Evolutionary conservation across 2,888 invertebrate genomes (phyloP).

Genomic region (Venusia cambrica): DNA sequence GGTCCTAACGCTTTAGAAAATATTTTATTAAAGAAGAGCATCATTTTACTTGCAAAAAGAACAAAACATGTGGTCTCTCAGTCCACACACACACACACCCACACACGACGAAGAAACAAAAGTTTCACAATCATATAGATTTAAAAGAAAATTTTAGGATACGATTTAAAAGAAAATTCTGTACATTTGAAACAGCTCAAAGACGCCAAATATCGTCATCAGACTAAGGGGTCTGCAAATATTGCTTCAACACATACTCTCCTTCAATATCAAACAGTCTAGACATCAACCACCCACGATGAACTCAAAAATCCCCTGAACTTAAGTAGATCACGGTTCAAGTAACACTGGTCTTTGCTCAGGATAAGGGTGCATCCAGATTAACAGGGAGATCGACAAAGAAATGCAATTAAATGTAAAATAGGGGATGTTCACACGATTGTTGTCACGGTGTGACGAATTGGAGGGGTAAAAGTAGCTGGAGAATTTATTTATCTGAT

Average conservation of each 20-base stretch:
- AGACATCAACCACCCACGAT: slow-evolving; percentile 41
- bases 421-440: slow-evolving; percentile 74
- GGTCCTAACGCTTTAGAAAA: no score
- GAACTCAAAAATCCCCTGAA: slow-evolving; percentile 28
- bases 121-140: no score
- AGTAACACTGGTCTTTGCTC: slow-evolving; percentile 10
- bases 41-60: no score
- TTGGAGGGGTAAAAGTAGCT: slow-evolving; percentile 58
- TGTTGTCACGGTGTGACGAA: slow-evolving; percentile 75
- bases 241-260: slow-evolving; percentile 63
- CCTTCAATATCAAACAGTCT: slow-evolving; percentile 68
- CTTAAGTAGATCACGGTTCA: slow-evolving; percentile 2
- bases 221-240: slow-evolving; percentile 65
- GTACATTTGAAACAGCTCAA: no score
- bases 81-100: no score
- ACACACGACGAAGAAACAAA: no score
- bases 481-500: slow-evolving; percentile 45
- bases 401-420: slow-evolving; percentile 82
- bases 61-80: no score
- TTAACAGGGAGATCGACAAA: slow-evolving; percentile 76
- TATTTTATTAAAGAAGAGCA: no score
- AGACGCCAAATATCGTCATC: slow-evolving; percentile 45
- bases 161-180: no score
- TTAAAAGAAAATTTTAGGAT: no score
- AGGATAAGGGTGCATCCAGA: slow-evolving; percentile 72